phyloP scores from a whole-genome alignment of 2,113 vertebrate species.

The Lichenostomus cassidix region DNA sequence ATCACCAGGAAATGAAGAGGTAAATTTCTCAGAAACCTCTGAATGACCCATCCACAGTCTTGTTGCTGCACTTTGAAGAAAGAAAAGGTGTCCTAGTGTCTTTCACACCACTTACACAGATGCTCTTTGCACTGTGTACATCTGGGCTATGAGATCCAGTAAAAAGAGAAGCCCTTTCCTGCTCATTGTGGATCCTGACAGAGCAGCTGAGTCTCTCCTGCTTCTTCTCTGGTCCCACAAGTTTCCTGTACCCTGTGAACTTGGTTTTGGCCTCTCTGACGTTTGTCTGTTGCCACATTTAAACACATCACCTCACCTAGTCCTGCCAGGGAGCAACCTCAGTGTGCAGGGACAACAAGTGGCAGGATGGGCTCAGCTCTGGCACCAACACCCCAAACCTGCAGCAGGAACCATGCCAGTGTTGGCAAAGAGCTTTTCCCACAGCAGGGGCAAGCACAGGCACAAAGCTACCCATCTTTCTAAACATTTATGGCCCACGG shows the following conservation, averaged over 20 bases:
- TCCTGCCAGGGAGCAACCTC: not conserved
- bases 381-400: fast-evolving
- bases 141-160: not conserved
- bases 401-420: not conserved
- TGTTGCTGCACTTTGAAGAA: not conserved
- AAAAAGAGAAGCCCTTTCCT: not conserved
- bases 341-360: fast-evolving
- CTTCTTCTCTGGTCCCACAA: not conserved
- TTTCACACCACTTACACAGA: not conserved
- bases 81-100: not conserved
- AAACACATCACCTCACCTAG: not conserved
- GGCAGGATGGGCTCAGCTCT: not conserved
- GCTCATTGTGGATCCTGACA: not conserved
- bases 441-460: not conserved
- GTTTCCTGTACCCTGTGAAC: not conserved
- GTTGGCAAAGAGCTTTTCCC: not conserved
- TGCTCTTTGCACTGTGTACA: not conserved
- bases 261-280: not conserved
- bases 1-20: not conserved
- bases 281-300: not conserved
- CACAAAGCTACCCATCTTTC: not conserved
- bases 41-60: not conserved
- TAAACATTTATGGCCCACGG: fast-evolving
- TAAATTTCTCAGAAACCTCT: not conserved
- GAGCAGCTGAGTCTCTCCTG: not conserved